Evolutionary conservation across 2,797 vertebrate genomes (phyloP).

Genomic region (Muscicapa comitata): DNA sequence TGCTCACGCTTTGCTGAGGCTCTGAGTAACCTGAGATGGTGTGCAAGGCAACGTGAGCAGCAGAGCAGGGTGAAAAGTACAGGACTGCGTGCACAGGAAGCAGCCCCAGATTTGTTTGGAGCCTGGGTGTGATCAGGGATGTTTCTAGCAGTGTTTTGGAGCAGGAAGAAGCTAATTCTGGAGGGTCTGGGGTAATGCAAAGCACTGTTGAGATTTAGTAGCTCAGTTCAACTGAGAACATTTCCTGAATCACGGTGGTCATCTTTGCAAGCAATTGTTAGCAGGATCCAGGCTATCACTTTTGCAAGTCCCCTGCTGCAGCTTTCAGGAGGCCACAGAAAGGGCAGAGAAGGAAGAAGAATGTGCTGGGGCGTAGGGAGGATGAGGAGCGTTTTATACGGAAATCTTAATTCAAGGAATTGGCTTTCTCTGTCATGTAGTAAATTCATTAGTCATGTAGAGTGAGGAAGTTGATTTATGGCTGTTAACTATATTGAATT

Average conservation of each 20-base stretch:
- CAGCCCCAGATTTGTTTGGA: not conserved
- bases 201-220: not conserved
- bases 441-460: constrained; percentile 23
- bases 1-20: not conserved
- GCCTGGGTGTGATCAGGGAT: not conserved
- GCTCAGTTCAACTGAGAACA: not conserved
- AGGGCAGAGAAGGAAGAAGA: not conserved
- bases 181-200: not conserved
- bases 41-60: not conserved
- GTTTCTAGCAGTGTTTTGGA: not conserved
- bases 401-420: not conserved
- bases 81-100: not conserved
- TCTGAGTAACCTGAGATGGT: not conserved
- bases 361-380: not conserved
- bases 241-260: not conserved
- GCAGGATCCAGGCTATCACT: not conserved
- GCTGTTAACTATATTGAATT: constrained; percentile 19
- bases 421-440: not conserved
- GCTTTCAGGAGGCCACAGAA: not conserved
- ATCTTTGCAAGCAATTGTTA: not conserved
- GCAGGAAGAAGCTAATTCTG: not conserved
- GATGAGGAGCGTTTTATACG: not conserved
- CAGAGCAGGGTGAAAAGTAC: not conserved
- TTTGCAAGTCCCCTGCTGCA: not conserved
- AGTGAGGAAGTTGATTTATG: constrained; percentile 12